A percentile compares a stretch with the other conserved stretches of the same genome.
Conservation (phyloP, 2,888 invertebrate species). For the Nemurella pictetii region DNA sequence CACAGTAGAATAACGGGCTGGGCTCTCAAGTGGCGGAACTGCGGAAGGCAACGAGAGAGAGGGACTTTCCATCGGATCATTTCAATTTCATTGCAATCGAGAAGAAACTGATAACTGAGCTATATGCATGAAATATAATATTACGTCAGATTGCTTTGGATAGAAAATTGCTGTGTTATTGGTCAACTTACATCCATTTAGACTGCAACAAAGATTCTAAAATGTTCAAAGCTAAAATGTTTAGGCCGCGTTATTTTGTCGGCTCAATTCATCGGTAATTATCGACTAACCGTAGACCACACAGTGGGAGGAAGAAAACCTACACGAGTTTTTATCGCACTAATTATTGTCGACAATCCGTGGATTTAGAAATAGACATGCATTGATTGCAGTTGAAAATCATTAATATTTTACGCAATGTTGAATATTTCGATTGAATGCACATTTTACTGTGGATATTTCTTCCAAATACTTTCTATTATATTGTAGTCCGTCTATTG, state of each 20-base stretch:
- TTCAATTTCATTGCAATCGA: not conserved
- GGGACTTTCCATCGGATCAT: not conserved
- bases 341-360: not conserved
- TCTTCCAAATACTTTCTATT: slow-evolving; percentile 22
- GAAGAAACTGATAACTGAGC: not conserved
- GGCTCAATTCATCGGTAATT: not conserved
- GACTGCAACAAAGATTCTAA: not conserved
- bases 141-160: not conserved
- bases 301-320: not conserved
- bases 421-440: slow-evolving; percentile 6
- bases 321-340: not conserved
- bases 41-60: not conserved
- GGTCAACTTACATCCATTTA: not conserved
- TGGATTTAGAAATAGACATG: not conserved
- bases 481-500: slow-evolving; percentile 19
- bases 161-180: not conserved
- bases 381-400: not conserved
- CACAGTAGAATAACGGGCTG: slow-evolving; percentile 16
- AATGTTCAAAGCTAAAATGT: not conserved
- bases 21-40: not conserved
- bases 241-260: not conserved
- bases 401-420: slow-evolving; percentile 9
- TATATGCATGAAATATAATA: not conserved
- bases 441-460: slow-evolving; percentile 29
- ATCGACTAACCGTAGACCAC: not conserved